Evolutionary conservation across 2,888 invertebrate species (phyloP), one percentile per base, ranked within the genome.

Genomic region (Lasioglossum morio): DNA sequence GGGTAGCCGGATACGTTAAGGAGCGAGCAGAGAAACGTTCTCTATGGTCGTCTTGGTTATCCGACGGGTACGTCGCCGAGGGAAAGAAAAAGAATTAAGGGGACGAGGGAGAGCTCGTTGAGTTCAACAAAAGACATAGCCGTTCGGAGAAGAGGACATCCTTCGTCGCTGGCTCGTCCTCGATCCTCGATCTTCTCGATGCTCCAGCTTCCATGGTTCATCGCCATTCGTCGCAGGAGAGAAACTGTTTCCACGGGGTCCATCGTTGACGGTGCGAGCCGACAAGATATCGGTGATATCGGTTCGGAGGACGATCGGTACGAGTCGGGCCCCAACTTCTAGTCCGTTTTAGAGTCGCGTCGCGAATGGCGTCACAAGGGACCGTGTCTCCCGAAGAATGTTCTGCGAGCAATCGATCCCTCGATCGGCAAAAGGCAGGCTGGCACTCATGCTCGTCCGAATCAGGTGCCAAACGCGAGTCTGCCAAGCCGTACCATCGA

Each of bases 391-490:
- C 14, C 14, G 60, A 14, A 12, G 27, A 4, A 14, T 27, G 14
- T 16, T 63, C 27, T 7, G 63, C 8, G n/a, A 57, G 57, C 57
- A 4, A 57, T 57, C 57, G 57, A 57, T n/a, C 57, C 57, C 57
- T 57, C 57, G 57, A 57, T 57, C 57, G 57, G 57, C 57, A n/a
- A n/a, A 1, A 4, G n/a, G 57, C 57, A 57, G 57, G n/a, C 57
- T 57, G 57, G 57, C n/a, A 57, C 57, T 57, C 12, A 57, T 57
- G 57, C 57, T 57, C 57, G 57, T 57, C n/a, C 57, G 76, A 69
- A 69, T 78, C 81, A 70, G 80, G 83, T 78, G 87, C 87, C 87
- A 87, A 87, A 83, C 43, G 60, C 75, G 81, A 78, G 46, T 78
- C 78, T 73, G 87, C 72, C 87, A 60, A 82, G 53, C 34, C 77